Base-by-base conservation (phyloP, 1,140 invertebrate genomes). In the Phymastichus coffea region DNA sequence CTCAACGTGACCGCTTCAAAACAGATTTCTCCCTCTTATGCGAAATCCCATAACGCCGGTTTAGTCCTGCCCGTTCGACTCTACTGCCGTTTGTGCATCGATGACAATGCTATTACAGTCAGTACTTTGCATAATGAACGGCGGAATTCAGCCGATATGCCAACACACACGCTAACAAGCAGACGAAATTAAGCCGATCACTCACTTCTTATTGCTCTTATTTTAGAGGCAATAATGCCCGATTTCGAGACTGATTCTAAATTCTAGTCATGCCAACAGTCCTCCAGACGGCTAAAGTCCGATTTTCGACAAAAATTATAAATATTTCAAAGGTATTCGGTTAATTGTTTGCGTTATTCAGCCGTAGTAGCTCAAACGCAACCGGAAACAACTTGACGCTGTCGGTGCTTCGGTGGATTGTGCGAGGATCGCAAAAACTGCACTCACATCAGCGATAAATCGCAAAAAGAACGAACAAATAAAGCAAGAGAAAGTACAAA, bases 21-120 rank as follows among this genome's bases (percentile, higher is more conserved):
- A 26, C n/a, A 40, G 23, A 41, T 41, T 53, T 41, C 49, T 40
- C 49, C n/a, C n/a, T n/a, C n/a, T n/a, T n/a, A n/a, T 41, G 22
- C 19, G 12, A 25, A 1, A 35, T 37, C 9, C 7, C 7, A 25
- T 3, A 17, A 4, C 23, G 19, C n/a, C 3, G 44, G 25, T 26
- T 46, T 28, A 46, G 23, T 46, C 25, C 4, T 26, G 14, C 28
- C 2, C 14, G 14, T 25, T 46, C 28, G 4, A 26, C n/a, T 26
- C 25, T 15, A 26, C 15, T 41, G n/a, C 38, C 7, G 44, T 9
- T n/a, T 28, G 14, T 15, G n/a, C n/a, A n/a, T n/a, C n/a, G n/a
- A n/a, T n/a, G n/a, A n/a, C n/a, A n/a, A n/a, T n/a, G n/a, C n/a
- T 15, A 41, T n/a, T 9, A 41, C 38, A 41, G 38, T 41, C 38